phyloP scores from a whole-genome alignment of 1,140 invertebrate genomes.

The Pentalonia nigronervosa region DNA sequence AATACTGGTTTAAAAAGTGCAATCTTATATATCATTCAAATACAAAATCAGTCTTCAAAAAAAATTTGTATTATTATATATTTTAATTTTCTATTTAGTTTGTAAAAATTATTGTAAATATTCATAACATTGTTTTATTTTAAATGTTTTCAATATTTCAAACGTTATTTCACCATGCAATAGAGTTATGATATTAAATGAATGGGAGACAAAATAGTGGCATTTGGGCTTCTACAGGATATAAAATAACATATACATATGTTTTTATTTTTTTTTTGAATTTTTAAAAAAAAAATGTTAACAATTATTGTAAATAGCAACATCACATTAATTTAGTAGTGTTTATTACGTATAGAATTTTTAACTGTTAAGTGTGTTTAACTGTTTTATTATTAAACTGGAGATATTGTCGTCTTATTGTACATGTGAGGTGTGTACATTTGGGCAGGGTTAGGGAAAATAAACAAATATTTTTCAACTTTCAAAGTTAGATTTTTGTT shows the following conservation, averaged over 20 bases:
- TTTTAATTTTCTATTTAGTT: constrained; percentile 37
- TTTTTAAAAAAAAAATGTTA: background rate
- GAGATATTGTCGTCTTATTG: constrained; percentile 29
- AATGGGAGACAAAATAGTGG: constrained; percentile 47
- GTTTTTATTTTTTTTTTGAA: constrained; percentile 6
- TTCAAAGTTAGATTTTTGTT: background rate
- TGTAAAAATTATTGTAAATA: constrained; percentile 49
- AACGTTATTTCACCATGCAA: background rate
- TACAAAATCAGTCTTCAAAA: background rate
- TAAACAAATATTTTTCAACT: constrained; percentile 44
- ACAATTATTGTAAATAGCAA: constrained; percentile 55
- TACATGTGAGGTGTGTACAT: background rate
- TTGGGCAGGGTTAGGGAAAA: constrained; percentile 46
- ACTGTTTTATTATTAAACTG: constrained; percentile 47
- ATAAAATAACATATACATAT: constrained; percentile 29
- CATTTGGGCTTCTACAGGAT: constrained; percentile 44
- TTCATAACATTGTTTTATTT: constrained; percentile 25
- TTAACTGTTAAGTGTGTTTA: constrained; percentile 57
- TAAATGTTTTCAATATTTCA: background rate
- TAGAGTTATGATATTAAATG: constrained; percentile 16
- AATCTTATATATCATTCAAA: background rate
- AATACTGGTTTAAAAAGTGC: constrained; percentile 29
- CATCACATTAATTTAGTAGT: constrained; percentile 57
- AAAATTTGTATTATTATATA: constrained; percentile 1
- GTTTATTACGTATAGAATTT: constrained; percentile 52